Conservation (phyloP, 2,113 vertebrate species). For the Stercorarius parasiticus region DNA sequence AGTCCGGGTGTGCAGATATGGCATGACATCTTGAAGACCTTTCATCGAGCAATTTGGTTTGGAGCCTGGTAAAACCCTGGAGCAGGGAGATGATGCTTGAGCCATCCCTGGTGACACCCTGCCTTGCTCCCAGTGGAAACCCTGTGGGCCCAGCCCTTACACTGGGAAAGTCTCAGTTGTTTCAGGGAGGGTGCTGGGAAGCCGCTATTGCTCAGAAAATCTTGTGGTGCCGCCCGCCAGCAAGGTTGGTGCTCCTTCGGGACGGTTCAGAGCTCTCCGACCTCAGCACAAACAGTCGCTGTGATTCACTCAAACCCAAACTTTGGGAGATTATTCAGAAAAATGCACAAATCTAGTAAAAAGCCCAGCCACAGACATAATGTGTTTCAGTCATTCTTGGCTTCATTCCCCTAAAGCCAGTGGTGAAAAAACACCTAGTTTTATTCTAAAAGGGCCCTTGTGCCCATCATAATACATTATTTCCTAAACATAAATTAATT, state of each 20-base stretch:
- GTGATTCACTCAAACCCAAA: not conserved
- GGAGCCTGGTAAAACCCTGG: not conserved
- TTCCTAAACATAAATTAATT: not conserved
- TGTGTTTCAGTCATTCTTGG: not conserved
- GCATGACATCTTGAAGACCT: not conserved
- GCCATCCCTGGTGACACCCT: not conserved
- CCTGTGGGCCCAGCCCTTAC: not conserved
- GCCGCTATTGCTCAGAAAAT: not conserved
- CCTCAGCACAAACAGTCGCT: not conserved
- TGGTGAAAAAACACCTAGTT: not conserved
- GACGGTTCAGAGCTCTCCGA: not conserved
- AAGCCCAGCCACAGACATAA: not conserved
- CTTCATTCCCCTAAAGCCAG: not conserved
- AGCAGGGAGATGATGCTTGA: not conserved
- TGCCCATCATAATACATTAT: not conserved
- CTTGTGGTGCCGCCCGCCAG: not conserved
- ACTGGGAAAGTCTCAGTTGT: not conserved
- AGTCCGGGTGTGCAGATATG: not conserved
- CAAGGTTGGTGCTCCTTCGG: not conserved
- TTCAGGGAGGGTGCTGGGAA: not conserved
- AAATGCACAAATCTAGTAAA: not conserved
- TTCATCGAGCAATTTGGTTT: not conserved
- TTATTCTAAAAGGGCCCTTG: not conserved
- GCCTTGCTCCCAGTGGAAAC: not conserved
- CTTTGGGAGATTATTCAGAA: not conserved